Conservation (phyloP, 2,888 invertebrate genomes). For the Abrostola triplasia region DNA sequence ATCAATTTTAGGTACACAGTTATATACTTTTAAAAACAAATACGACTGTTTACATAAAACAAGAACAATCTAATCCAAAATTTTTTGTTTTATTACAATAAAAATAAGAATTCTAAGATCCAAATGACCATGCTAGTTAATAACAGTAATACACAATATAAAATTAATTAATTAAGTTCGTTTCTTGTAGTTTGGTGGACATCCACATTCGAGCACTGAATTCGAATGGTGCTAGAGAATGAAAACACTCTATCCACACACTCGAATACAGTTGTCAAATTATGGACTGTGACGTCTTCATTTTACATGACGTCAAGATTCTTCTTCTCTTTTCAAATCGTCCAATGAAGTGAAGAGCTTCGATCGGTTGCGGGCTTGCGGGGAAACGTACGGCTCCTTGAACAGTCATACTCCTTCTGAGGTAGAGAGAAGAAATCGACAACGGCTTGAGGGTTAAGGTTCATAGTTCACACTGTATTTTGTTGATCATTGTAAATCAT, state of each 20-base stretch:
- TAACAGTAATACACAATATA: neutral
- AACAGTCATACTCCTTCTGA: constrained; percentile 53
- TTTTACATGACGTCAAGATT: constrained; percentile 8
- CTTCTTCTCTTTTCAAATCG: constrained; percentile 22
- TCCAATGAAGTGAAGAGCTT: constrained; percentile 21
- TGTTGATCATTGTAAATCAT: constrained; percentile 7
- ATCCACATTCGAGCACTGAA: constrained; percentile 88
- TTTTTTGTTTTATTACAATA: too few relatives aligned
- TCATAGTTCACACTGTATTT: constrained; percentile 14
- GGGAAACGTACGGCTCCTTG: constrained; percentile 47
- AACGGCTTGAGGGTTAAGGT: constrained; percentile 21
- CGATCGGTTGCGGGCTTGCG: constrained; percentile 31
- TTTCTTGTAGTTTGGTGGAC: constrained; percentile 50
- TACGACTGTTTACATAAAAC: too few relatives aligned
- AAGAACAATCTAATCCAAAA: too few relatives aligned
- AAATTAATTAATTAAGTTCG: neutral
- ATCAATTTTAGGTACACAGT: too few relatives aligned
- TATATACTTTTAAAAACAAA: too few relatives aligned
- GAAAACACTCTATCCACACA: constrained; percentile 89
- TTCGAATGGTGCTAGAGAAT: constrained; percentile 92
- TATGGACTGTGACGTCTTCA: constrained; percentile 61
- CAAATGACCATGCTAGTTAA: neutral
- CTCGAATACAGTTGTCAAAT: constrained; percentile 91
- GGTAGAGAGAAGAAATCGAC: constrained; percentile 45
- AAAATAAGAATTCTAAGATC: too few relatives aligned